These are phyloP conservation scores for Pterostichus niger DNA, from an alignment of 2,888 invertebrate species.

Conservation along the genomic window DNA sequence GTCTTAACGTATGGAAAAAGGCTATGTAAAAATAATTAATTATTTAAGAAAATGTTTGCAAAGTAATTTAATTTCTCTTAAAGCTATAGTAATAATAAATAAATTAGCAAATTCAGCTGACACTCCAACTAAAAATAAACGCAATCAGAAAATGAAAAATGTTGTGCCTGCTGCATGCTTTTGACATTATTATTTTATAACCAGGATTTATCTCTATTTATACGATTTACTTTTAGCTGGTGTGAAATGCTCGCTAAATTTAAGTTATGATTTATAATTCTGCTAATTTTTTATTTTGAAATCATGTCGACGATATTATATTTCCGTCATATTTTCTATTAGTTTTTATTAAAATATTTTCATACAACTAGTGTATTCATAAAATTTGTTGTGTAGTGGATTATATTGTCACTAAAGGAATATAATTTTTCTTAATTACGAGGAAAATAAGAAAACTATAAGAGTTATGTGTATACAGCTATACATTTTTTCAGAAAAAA, in stretches of 20 bases:
- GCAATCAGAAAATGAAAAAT: neutral
- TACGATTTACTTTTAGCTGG: neutral
- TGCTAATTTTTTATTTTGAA: neutral
- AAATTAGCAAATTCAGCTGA: no score
- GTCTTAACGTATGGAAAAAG: no score
- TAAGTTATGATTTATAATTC: constrained; percentile 11
- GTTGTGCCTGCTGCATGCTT: neutral
- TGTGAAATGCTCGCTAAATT: neutral
- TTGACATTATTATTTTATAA: constrained; percentile 7
- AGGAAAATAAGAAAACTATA: neutral
- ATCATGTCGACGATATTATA: neutral
- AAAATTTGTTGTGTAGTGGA: no score
- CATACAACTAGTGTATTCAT: no score
- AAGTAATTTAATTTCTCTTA: no score
- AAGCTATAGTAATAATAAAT: no score
- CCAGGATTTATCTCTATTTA: neutral
- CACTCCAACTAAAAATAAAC: no score
- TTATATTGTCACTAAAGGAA: neutral
- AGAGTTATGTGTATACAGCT: neutral
- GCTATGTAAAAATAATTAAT: no score
- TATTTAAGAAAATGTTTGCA: no score
- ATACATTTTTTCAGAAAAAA: neutral
- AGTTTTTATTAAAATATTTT: neutral
- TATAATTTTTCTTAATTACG: constrained; percentile 2
- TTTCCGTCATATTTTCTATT: neutral